Percentiles rank a stretch among this genome's conserved stretches.
Evolutionary conservation across 2,888 invertebrate species (phyloP).

Genomic region (Leptopterna dolabrata): DNA sequence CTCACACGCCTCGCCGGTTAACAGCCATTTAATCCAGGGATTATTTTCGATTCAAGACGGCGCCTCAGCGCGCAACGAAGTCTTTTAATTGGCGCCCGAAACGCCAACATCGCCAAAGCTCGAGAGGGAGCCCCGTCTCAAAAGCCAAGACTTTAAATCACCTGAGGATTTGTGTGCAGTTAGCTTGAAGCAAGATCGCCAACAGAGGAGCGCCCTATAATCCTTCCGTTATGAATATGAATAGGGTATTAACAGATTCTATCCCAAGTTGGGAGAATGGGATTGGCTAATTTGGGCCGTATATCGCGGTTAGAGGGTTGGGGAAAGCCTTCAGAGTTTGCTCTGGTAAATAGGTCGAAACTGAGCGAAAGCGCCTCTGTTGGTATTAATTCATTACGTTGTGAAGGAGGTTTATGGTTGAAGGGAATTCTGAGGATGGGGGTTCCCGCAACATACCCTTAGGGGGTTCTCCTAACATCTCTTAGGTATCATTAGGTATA

Average conservation of each 20-base stretch:
- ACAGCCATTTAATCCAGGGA: background rate
- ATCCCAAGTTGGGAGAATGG: constrained; percentile 48
- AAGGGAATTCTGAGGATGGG: constrained; percentile 3
- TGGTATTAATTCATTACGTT: constrained; percentile 48
- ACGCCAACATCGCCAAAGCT: background rate
- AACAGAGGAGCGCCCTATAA: constrained; percentile 28
- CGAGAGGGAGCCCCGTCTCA: background rate
- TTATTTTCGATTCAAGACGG: background rate
- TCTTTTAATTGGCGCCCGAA: constrained; percentile 25
- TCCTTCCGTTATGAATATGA: constrained; percentile 54
- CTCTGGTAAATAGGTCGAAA: constrained; percentile 45
- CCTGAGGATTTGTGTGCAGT: constrained; percentile 50
- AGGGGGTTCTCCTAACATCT: constrained; percentile 16
- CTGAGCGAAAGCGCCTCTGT: constrained; percentile 35
- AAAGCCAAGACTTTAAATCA: constrained; percentile 41
- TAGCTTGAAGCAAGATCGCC: constrained; percentile 41
- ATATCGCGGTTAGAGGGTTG: constrained; percentile 49
- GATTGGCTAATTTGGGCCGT: constrained; percentile 54
- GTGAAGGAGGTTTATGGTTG: constrained; percentile 15
- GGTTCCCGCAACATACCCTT: background rate
- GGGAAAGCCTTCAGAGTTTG: constrained; percentile 31
- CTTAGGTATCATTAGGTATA: constrained; percentile 41
- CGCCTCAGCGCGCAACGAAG: background rate
- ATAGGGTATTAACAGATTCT: constrained; percentile 54
- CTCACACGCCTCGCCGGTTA: background rate